phyloP scores from a whole-genome alignment of 2,113 vertebrate species.

The Nannospalax galili region DNA sequence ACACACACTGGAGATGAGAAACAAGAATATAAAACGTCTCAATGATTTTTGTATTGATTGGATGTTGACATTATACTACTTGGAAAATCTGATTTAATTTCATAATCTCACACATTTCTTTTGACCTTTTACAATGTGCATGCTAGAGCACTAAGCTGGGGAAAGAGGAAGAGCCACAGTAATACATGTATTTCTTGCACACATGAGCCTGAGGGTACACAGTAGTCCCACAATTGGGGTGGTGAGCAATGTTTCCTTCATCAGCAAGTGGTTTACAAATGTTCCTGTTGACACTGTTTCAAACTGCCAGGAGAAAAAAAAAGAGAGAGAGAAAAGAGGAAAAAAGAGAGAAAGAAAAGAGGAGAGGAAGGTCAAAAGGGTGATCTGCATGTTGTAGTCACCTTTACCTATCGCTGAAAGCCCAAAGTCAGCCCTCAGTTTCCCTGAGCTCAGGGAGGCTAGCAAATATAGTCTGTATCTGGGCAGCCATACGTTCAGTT shows the following conservation, averaged over 20 bases:
- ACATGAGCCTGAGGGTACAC: neutral
- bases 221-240: fast-evolving
- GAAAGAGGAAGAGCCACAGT: neutral
- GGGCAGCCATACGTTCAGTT: neutral
- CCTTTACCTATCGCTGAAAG: neutral
- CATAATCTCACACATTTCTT: neutral
- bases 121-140: neutral
- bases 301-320: neutral
- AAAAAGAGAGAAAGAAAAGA: neutral
- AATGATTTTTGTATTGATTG: constrained; percentile 20
- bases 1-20: neutral
- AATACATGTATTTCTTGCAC: neutral
- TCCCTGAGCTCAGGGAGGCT: neutral
- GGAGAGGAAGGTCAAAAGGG: neutral
- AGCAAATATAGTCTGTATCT: neutral
- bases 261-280: neutral
- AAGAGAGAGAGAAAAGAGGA: neutral
- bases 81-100: constrained; percentile 17
- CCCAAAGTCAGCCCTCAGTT: neutral
- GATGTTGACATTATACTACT: neutral
- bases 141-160: neutral
- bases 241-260: fast-evolving
- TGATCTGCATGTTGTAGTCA: fast-evolving
- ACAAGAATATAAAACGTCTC: constrained; percentile 1
- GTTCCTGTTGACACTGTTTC: neutral